Percentiles rank a stretch among this genome's conserved stretches.
These are phyloP conservation scores for cattle (Bos taurus) DNA, from an alignment of 2,113 vertebrate genomes.

Conservation along the genomic window DNA sequence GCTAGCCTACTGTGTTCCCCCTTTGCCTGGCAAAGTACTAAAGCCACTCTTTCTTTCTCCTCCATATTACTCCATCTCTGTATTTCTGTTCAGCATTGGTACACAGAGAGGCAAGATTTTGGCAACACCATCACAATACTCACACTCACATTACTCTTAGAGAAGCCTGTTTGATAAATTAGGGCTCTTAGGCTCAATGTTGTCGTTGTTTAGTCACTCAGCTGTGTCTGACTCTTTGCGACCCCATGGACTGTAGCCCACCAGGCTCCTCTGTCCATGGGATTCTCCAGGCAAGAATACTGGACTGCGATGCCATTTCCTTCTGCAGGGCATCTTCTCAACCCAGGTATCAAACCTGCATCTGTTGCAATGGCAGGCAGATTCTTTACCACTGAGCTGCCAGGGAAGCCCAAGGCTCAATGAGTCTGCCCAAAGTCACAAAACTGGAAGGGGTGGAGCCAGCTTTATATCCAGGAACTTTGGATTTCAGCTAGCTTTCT, in stretches of 20 bases:
- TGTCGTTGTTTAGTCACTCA: not conserved
- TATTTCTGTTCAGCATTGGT: not conserved
- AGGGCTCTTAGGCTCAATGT: not conserved
- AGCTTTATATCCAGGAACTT: not conserved
- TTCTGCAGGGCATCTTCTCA: not conserved
- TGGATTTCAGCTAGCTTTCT: not conserved
- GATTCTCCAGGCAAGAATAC: not conserved
- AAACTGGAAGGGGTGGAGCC: not conserved
- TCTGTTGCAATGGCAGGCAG: not conserved
- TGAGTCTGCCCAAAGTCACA: not conserved
- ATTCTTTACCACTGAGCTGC: not conserved
- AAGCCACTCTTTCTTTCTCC: not conserved
- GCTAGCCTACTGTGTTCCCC: not conserved
- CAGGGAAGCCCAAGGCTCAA: not conserved
- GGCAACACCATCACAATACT: not conserved
- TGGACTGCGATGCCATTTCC: not conserved
- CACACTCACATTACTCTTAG: not conserved
- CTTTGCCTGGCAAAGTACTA: not conserved
- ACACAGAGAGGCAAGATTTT: not conserved
- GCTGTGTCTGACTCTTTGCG: not conserved
- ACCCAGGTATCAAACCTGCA: not conserved
- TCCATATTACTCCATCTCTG: accelerated
- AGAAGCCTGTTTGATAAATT: not conserved
- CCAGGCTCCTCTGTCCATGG: not conserved
- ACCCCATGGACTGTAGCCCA: not conserved